These are phyloP conservation scores for Penaeus japonicus DNA, from an alignment of 1,140 invertebrate species.

Conservation along the genomic window DNA sequence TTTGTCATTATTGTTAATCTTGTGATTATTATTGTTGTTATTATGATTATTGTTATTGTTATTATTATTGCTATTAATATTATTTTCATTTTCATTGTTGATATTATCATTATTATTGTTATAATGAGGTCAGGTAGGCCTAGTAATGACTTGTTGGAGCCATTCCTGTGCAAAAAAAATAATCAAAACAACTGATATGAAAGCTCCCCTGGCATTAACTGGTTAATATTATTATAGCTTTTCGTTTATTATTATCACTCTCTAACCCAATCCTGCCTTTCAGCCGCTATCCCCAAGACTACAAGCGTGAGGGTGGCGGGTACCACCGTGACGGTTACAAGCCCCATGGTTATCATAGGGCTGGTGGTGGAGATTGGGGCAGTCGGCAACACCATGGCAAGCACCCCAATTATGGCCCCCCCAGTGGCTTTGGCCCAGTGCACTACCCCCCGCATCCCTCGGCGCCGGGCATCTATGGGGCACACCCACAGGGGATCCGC, in stretches of 20 bases:
- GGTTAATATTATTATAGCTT: background rate
- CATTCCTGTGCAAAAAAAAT: no score
- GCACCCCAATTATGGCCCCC: slow-evolving; percentile 38
- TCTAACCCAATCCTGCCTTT: background rate
- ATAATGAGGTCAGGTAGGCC: no score
- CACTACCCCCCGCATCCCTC: slow-evolving; percentile 23
- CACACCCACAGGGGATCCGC: background rate
- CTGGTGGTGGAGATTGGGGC: slow-evolving; percentile 35
- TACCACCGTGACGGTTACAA: slow-evolving; percentile 50
- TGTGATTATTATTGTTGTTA: no score
- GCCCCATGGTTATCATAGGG: slow-evolving; percentile 50
- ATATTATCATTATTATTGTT: no score
- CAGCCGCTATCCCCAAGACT: slow-evolving; percentile 50
- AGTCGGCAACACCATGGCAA: slow-evolving; percentile 35
- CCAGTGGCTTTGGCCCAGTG: slow-evolving; percentile 1
- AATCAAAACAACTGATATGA: no score
- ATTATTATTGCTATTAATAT: no score
- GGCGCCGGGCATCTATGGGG: slow-evolving; percentile 36
- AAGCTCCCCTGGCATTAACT: background rate
- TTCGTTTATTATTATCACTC: background rate
- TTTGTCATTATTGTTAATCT: no score
- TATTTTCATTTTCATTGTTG: no score
- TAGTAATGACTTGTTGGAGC: no score
- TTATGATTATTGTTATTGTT: no score
- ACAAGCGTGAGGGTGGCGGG: slow-evolving; percentile 25